A percentile compares a stretch with the other conserved stretches of the same genome.
These are phyloP conservation scores for Apamea sordens DNA, from an alignment of 2,888 invertebrate species.

Conservation along the genomic window DNA sequence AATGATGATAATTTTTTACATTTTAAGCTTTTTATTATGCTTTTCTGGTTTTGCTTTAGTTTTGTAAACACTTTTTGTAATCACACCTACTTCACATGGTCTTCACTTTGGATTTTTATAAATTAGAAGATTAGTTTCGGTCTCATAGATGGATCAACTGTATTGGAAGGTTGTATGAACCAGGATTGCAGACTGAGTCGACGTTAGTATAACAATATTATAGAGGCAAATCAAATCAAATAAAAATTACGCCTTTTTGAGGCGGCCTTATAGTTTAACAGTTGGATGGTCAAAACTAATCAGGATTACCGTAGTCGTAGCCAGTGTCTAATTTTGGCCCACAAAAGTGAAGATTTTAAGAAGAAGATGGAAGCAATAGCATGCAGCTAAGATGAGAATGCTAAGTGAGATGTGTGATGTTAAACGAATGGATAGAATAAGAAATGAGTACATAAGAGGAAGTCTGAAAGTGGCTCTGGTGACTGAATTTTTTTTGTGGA, in stretches of 20 bases:
- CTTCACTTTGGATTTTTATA: not conserved
- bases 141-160: not conserved
- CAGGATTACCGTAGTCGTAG: not conserved
- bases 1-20: slow-evolving; percentile 17
- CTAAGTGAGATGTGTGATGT: not conserved
- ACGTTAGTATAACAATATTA: not conserved
- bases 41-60: not conserved
- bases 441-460: not conserved
- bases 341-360: not conserved
- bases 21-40: not conserved
- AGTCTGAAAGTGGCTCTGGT: not conserved
- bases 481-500: not conserved
- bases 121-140: not conserved
- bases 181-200: slow-evolving; percentile 13
- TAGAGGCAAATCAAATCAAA: not conserved
- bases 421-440: not conserved
- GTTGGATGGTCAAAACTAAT: no score
- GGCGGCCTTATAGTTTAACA: not conserved
- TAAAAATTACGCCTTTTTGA: not conserved
- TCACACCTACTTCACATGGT: slow-evolving; percentile 2
- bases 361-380: not conserved
- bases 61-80: not conserved
- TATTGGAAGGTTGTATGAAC: not conserved
- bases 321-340: not conserved
- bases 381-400: not conserved